Evolutionary conservation across 2,113 vertebrate species (phyloP), one percentile per base, ranked within the genome.

Genomic region (Tinamus guttatus): DNA sequence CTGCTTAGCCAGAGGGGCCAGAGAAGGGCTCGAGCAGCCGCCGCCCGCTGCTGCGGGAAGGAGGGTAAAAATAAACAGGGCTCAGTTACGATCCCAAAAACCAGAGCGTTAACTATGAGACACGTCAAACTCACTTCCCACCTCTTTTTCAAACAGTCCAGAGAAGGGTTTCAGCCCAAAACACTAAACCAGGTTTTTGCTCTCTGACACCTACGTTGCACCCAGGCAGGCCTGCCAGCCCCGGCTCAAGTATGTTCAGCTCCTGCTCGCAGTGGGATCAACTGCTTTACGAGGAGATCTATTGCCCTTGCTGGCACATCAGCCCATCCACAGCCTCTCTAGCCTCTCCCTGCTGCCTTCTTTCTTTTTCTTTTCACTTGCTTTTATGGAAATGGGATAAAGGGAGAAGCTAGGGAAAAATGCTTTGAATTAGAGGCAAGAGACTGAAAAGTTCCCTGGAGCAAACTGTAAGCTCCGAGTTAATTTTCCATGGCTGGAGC

Each of bases 401-500:
- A 95, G 65, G 70, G 92, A 83, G 14, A 95, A 95, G 67, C 80
- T 41, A 27, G n/a, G 1, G 6, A 92, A 94, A 94, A 93, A 94
- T 36, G 88, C 38, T 2, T 0, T 60, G 88, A 95, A 95, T 94
- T 90, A 95, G 92, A 74, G 92, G 88, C 88, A 94, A 94, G 94
- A 96, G 94, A 85, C 81, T 89, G 85, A 6, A 0, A 94, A 96
- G 90, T 67, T 93, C 90, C 85, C 94, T 58, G 90, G 90, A 97
- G 95, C 80, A 75, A 88, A 87, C 71, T 73, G 74, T 65, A 87
- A 7, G 81, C 2, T 0, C 70, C 82, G 82, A 94, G 94, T 94
- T 95, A 96, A 95, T 96, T 96, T 96, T 96, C 96, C 92, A 58
- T 64, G 63, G 90, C 88, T 76, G 70, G n/a, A 90, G 88, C 93